Evolutionary conservation across 23 tunicate genomes (phyloP).

Genomic region (Styela clava): DNA sequence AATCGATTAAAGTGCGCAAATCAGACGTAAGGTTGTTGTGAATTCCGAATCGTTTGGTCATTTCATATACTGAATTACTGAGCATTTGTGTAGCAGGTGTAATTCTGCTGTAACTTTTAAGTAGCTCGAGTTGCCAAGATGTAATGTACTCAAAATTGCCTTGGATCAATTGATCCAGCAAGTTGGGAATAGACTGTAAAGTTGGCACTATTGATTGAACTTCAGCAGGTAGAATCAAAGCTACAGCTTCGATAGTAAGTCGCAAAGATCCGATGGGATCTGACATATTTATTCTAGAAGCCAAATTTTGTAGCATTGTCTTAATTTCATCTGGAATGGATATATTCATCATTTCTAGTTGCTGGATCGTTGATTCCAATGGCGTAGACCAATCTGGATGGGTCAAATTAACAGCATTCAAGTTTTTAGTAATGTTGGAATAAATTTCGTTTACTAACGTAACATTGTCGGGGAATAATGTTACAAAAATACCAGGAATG

Average conservation of each 20-base stretch:
- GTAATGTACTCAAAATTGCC: slow-evolving; percentile 13
- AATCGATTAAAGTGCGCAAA: background rate
- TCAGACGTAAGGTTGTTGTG: slow-evolving; percentile 3
- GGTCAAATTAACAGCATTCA: background rate
- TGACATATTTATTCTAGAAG: background rate
- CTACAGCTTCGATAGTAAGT: background rate
- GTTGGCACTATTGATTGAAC: background rate
- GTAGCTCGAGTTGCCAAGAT: background rate
- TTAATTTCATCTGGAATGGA: background rate
- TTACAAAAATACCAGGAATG: background rate
- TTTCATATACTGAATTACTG: background rate
- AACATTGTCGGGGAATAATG: background rate
- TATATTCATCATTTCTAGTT: background rate
- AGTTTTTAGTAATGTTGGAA: background rate
- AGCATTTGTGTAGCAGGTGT: slow-evolving; percentile 17
- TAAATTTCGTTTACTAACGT: background rate
- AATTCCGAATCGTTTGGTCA: background rate
- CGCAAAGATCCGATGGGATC: background rate
- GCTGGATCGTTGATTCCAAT: background rate
- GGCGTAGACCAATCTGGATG: background rate
- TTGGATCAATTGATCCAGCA: slow-evolving; percentile 2
- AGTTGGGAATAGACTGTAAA: background rate
- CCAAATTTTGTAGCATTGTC: background rate
- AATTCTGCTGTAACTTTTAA: background rate
- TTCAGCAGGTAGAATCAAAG: background rate